These are phyloP conservation scores for Conger conger DNA, from an alignment of 2,113 vertebrate genomes.

Conservation along the genomic window DNA sequence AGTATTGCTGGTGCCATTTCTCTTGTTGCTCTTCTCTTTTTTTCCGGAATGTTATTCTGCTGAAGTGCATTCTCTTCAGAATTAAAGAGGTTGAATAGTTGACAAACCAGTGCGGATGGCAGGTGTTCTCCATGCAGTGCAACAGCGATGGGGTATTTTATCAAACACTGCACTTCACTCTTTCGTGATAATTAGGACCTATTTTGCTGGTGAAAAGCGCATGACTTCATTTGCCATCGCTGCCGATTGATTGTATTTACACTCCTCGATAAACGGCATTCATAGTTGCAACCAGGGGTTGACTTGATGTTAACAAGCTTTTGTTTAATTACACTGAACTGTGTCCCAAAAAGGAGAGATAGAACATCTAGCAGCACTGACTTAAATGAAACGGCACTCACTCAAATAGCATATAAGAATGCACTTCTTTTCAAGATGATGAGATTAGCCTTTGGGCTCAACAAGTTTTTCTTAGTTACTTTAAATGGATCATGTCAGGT, in stretches of 20 bases:
- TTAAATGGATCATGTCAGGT: not conserved
- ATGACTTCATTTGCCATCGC: not conserved
- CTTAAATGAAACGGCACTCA: not conserved
- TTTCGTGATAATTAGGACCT: not conserved
- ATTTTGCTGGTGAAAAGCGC: not conserved
- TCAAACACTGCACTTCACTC: not conserved
- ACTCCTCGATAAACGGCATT: conserved; percentile 38
- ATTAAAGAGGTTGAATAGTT: not conserved
- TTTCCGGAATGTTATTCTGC: not conserved
- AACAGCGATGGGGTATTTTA: not conserved
- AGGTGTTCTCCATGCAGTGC: not conserved
- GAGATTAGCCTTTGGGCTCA: not conserved
- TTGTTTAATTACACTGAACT: conserved; percentile 19
- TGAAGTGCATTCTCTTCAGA: not conserved
- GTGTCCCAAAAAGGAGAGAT: conserved; percentile 12
- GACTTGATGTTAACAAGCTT: conserved; percentile 36
- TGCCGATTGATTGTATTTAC: conserved; percentile 33
- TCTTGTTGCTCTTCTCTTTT: not conserved
- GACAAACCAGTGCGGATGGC: not conserved
- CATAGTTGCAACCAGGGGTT: conserved; percentile 15
- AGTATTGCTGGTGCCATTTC: not conserved
- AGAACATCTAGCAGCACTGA: not conserved
- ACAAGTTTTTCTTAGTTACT: not conserved
- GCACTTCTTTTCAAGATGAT: not conserved
- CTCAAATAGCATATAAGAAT: not conserved